phyloP scores from a whole-genome alignment of 2,113 vertebrate genomes.

The Herpetotheres cachinnans region DNA sequence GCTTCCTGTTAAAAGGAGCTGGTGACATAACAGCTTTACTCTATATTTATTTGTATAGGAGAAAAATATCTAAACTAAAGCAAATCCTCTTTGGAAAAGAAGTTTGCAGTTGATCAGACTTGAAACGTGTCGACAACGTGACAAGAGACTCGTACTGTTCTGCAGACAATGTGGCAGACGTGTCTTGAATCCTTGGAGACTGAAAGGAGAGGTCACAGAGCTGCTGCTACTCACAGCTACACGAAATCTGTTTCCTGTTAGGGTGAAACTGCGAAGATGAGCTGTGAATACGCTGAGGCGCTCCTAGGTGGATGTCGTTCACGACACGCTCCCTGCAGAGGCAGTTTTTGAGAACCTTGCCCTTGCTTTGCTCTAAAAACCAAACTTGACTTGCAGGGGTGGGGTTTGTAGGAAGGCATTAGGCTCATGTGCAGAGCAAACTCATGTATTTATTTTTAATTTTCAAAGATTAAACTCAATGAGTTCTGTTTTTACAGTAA shows the following conservation, averaged over 20 bases:
- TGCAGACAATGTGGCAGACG: constrained; percentile 45
- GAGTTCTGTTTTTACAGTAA: background rate
- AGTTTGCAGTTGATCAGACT: constrained; percentile 17
- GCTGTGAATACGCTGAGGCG: background rate
- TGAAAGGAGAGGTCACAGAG: constrained; percentile 48
- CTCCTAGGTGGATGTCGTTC: background rate
- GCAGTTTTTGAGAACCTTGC: background rate
- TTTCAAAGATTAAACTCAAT: background rate
- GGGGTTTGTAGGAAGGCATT: rapidly evolving
- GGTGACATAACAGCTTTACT: background rate
- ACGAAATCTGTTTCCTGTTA: constrained; percentile 58
- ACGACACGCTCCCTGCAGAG: background rate
- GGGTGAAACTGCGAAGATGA: background rate
- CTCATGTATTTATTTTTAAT: background rate
- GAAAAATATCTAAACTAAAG: constrained; percentile 42
- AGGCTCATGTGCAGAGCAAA: background rate
- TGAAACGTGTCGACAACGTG: constrained; percentile 50
- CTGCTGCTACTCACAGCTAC: constrained; percentile 22
- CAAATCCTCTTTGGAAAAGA: constrained; percentile 43
- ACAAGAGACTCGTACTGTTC: constrained; percentile 43
- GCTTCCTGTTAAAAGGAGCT: constrained; percentile 47
- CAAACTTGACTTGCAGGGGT: background rate
- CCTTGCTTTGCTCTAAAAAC: background rate
- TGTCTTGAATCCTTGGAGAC: constrained; percentile 55
- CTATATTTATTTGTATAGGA: constrained; percentile 45